phyloP scores from a whole-genome alignment of 2,797 vertebrate genomes.

The Merluccius polli region DNA sequence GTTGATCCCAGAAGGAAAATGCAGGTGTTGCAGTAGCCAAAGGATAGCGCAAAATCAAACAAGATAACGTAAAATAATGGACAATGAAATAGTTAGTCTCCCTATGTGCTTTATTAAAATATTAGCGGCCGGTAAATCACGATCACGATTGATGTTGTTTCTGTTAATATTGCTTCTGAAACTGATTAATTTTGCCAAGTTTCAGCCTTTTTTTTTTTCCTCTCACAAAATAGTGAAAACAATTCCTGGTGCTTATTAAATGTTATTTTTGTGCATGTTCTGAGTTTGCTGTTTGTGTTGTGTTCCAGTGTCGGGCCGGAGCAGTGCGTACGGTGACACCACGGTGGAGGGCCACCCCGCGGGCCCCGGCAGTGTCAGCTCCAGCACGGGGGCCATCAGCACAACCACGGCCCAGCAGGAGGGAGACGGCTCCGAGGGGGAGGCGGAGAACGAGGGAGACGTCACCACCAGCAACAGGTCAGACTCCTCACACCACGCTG shows the following conservation, averaged over 20 bases:
- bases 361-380: conserved; percentile 94
- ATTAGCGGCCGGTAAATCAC: background rate
- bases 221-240: background rate
- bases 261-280: background rate
- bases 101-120: background rate
- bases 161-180: background rate
- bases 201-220: background rate
- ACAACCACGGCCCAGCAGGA: conserved; percentile 96
- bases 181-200: background rate
- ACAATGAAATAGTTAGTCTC: background rate
- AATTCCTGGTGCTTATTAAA: background rate
- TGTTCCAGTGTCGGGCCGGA: conserved; percentile 88
- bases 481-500: background rate
- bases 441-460: conserved; percentile 91
- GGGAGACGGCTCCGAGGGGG: conserved; percentile 93
- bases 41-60: too few species aligned
- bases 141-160: background rate
- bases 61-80: too few species aligned
- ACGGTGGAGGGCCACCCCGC: conserved; percentile 89
- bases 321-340: conserved; percentile 94
- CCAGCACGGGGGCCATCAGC: conserved; percentile 96
- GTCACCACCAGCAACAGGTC: conserved; percentile 95
- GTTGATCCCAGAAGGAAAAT: background rate
- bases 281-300: too few species aligned
- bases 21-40: background rate